Percentiles rank a stretch among this genome's conserved stretches.
phyloP scores from a whole-genome alignment of 2,797 vertebrate species.

The Anguilla anguilla region DNA sequence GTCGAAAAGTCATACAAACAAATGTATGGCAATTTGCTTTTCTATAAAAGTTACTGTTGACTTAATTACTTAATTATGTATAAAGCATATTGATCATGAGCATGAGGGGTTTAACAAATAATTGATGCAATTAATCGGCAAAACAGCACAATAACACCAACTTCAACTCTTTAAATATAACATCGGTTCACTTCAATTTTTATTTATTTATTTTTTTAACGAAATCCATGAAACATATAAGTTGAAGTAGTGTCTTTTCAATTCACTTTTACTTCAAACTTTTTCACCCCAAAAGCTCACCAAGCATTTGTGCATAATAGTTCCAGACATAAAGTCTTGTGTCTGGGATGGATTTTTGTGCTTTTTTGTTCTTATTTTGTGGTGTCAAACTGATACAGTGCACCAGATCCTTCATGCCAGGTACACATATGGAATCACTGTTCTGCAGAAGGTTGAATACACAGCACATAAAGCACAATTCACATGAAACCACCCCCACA shows the following conservation, averaged over 20 bases:
- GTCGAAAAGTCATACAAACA: constrained; percentile 3
- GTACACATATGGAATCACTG: not conserved
- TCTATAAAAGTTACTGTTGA: not conserved
- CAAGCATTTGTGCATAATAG: not conserved
- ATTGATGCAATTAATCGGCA: not conserved
- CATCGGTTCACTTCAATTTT: not conserved
- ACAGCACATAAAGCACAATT: not conserved
- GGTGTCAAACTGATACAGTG: not conserved
- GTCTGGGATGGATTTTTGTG: not conserved
- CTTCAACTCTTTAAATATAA: not conserved
- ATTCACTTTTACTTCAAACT: not conserved
- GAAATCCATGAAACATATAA: not conserved
- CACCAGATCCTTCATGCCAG: not conserved
- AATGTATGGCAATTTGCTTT: not conserved
- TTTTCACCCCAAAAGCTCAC: not conserved
- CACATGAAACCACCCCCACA: not conserved
- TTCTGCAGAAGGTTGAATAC: not conserved
- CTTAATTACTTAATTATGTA: not conserved
- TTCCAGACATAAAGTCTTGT: not conserved
- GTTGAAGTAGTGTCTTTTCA: not conserved
- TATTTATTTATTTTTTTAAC: not conserved
- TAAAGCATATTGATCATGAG: not conserved
- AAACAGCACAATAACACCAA: not conserved
- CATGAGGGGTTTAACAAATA: not conserved
- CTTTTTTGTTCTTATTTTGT: not conserved